Conservation (phyloP, 1,140 invertebrate species). For the Hypothenemus hampei region DNA sequence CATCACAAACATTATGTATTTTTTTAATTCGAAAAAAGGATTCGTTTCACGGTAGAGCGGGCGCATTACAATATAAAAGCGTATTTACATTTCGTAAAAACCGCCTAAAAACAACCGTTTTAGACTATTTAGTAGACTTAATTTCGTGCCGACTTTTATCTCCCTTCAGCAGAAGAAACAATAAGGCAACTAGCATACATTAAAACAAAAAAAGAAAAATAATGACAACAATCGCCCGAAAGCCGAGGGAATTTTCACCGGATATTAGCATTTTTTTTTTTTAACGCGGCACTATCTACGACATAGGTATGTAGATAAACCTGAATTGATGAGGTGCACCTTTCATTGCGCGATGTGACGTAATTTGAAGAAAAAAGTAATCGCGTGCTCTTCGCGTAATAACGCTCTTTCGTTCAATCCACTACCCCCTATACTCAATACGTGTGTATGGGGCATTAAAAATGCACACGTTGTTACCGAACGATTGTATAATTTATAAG, state of each 20-base stretch:
- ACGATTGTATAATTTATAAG: conserved; percentile 31
- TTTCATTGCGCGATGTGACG: neutral
- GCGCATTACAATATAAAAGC: conserved; percentile 26
- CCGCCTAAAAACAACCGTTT: conserved; percentile 25
- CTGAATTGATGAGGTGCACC: conserved; percentile 3
- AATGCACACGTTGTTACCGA: conserved; percentile 33
- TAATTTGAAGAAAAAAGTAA: neutral
- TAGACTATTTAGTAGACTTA: conserved; percentile 18
- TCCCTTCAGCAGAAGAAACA: conserved; percentile 18
- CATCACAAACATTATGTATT: too few relatives aligned
- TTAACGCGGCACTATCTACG: conserved; percentile 2
- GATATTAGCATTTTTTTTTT: conserved; percentile 26
- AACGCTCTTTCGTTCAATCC: conserved; percentile 1
- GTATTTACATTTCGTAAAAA: conserved; percentile 26
- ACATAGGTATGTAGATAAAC: conserved; percentile 10
- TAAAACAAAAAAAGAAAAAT: conserved; percentile 16
- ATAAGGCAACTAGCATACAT: conserved; percentile 17
- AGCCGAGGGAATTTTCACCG: conserved; percentile 26
- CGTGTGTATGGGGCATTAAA: conserved; percentile 24
- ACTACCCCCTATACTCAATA: neutral
- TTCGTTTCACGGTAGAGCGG: conserved; percentile 25
- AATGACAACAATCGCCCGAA: too few relatives aligned
- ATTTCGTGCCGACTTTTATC: conserved; percentile 19
- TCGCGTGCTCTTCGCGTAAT: neutral
- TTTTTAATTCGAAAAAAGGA: too few relatives aligned